phyloP scores from a whole-genome alignment of 35 echinoderm and acorn worm genomes.

The Ophiothrix spiculata region DNA sequence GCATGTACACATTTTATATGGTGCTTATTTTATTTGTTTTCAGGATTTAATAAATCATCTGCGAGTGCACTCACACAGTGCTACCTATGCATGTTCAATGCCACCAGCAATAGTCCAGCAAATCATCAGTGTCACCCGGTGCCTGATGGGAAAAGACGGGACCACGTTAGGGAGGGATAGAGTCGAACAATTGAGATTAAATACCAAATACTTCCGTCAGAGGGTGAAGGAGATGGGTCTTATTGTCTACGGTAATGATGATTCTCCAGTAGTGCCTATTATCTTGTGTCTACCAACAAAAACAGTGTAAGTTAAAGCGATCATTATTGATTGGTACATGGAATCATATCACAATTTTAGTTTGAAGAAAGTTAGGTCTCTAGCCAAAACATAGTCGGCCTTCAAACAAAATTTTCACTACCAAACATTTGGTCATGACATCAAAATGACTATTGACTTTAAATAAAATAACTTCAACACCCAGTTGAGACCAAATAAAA shows the following conservation, averaged over 20 bases:
- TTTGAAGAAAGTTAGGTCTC: no score
- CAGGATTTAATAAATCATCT: conserved; percentile 87
- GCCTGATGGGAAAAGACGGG: conserved; percentile 83
- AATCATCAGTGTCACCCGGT: conserved; percentile 64
- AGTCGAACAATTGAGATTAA: conserved; percentile 49
- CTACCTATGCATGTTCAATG: conserved; percentile 80
- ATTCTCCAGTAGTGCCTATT: conserved; percentile 87
- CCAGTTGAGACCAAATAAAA: no score
- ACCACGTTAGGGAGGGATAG: conserved; percentile 66
- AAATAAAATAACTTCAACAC: no score
- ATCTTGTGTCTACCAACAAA: conserved; percentile 79
- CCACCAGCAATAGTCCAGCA: conserved; percentile 82
- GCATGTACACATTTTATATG: no score
- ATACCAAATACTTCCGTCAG: conserved; percentile 78
- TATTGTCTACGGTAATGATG: conserved; percentile 94
- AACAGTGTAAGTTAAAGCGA: conserved; percentile 85
- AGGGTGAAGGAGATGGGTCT: conserved; percentile 70
- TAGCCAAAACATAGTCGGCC: no score
- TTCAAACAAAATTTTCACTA: no score
- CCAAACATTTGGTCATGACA: no score
- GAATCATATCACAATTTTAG: no score
- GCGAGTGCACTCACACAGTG: conserved; percentile 76
- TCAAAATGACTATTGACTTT: no score
- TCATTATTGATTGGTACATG: no score
- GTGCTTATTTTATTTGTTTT: no score